A percentile compares a stretch with the other conserved stretches of the same genome.
Evolutionary conservation across 2,888 invertebrate genomes (phyloP).

Genomic region (Acholoe squamosa): DNA sequence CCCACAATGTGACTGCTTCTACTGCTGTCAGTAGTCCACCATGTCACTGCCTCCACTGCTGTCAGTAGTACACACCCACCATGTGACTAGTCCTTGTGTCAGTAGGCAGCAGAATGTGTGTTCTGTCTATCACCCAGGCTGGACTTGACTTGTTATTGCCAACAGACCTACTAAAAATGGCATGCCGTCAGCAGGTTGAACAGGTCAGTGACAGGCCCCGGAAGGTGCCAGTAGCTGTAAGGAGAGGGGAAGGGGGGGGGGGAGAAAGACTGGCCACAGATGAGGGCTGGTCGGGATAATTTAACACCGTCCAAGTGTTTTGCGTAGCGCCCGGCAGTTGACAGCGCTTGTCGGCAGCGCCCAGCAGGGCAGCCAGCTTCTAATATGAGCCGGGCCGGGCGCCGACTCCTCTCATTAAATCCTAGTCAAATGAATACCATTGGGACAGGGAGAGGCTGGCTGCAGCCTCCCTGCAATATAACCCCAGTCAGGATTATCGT

Average conservation of each 20-base stretch:
- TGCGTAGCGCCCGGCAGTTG: neutral
- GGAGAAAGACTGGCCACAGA: neutral
- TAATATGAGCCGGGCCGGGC: neutral
- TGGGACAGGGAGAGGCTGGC: neutral
- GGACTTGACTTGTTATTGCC: too few relatives aligned
- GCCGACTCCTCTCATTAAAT: constrained; percentile 37
- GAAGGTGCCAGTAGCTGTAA: constrained; percentile 5
- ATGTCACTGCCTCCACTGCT: too few relatives aligned
- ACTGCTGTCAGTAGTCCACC: too few relatives aligned
- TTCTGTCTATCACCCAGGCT: too few relatives aligned
- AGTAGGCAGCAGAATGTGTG: too few relatives aligned
- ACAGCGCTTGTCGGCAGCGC: neutral
- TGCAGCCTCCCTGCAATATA: neutral
- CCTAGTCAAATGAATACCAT: constrained; percentile 1
- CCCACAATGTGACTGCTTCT: too few relatives aligned
- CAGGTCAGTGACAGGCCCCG: neutral
- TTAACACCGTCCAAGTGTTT: neutral
- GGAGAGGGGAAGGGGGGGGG: neutral
- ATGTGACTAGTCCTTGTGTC: too few relatives aligned
- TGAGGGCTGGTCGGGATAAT: neutral
- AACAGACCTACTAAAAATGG: neutral
- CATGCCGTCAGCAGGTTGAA: too few relatives aligned
- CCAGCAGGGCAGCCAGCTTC: neutral
- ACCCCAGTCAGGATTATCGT: constrained; percentile 7
- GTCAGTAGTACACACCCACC: too few relatives aligned